Base-by-base conservation (phyloP, 2,888 invertebrate species). In the Leptogaster cylindrica region DNA sequence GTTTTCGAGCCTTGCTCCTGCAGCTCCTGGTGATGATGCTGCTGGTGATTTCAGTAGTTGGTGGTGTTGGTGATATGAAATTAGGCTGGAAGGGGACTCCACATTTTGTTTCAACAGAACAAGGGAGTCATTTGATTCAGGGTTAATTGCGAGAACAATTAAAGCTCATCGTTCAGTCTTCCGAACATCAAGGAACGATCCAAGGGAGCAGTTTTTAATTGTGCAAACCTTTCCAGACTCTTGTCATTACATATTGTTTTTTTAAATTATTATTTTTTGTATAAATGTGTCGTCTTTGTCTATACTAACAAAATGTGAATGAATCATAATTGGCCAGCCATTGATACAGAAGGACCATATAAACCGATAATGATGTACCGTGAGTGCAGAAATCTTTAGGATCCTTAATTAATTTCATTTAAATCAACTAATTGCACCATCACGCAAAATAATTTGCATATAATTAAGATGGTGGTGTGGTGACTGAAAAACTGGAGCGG, bases 61-160 rank as follows among this genome's bases (percentile, higher is more conserved):
- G n/a, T n/a, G n/a, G n/a, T n/a, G n/a, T n/a, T n/a, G n/a, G 51
- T 64, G 28, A 50, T 27, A 39, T 50, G 61, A 46, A 44, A 46
- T 16, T n/a, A 44, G 39, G 33, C 28, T 31, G 61, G 52, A 44
- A 46, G 27, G n/a, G 55, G 39, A 52, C 28, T 31, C 23, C 39
- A 10, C 61, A 61, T 61, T 10, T 27, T 5, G 39, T 61, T 27
- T 23, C 28, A 14, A 31, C 10, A 27, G 41, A 41, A 27, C 27
- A 5, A 39, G 41, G 27, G n/a, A n/a, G 12, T 50, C 23, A 48
- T 48, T 48, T 65, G 31, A 48, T 31, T 14, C 33, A 27, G 41
- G 16, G 63, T 69, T 69, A 69, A 69, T 69, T 69, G 50, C 64
- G 27, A 23, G 25, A 64, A 58, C 66, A 69, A 66, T 69, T 69